Base-by-base conservation (phyloP, 2,113 vertebrate genomes). In the Axis porcinus region DNA sequence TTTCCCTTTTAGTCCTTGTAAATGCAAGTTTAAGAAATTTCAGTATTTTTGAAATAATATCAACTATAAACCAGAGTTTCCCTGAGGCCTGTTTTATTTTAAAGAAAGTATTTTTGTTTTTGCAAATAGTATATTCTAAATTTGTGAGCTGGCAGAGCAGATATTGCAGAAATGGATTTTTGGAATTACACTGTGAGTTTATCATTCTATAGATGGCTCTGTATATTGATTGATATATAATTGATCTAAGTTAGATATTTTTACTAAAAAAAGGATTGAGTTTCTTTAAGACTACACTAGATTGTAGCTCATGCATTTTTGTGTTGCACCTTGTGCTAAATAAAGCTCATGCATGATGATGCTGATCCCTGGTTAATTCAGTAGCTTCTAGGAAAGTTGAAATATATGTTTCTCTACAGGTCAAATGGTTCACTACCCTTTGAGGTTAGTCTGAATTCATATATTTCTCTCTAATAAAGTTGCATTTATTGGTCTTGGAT, bases 61-160 rank as follows among this genome's bases (percentile, higher is more conserved):
- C 16, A 78, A 54, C 88, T 81, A 21, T 95, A 97, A 98, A 62
- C 36, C 74, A 94, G 76, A 95, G 93, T 28, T 45, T 97, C 89
- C 88, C 96, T 92, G 94, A 97, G n/a, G 33, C 78, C n/a, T 95
- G 19, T 93, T 98, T 98, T 67, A 74, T 97, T 87, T 91, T 97
- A 95, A 25, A 78, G 43, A 62, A 25, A 94, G 70, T n/a, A 58
- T 95, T 92, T 96, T 97, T 92, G 36, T 94, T 64, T 94, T 89
- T 97, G 27, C 45, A 95, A 74, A 86, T 55, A 95, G 33, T 91
- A 86, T 93, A 85, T 96, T 97, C 86, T 94, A 45, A 57, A 85
- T 94, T 0, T 1, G 87, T 90, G 96, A 90, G 43, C 36, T 97
- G 57, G 89, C 60, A 3, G 2, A 95, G 92, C 25, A 43, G 58